Conservation (phyloP, 2,113 vertebrate species). For the Chionomys nivalis region DNA sequence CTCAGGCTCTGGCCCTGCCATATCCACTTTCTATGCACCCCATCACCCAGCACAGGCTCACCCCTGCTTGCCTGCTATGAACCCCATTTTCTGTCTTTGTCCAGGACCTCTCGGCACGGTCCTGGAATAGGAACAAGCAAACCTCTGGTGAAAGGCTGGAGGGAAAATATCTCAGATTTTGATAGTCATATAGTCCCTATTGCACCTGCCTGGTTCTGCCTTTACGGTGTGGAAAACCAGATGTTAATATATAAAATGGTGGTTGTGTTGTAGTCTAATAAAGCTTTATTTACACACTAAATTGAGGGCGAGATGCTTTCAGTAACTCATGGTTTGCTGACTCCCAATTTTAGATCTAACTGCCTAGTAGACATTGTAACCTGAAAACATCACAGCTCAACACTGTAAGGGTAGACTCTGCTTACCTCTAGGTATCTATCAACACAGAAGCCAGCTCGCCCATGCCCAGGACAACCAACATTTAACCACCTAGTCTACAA, state of each 20-base stretch:
- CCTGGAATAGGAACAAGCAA: not conserved
- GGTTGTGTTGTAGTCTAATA: not conserved
- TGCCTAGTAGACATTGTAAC: not conserved
- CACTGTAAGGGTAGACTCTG: not conserved
- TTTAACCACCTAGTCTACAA: not conserved
- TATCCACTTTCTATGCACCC: not conserved
- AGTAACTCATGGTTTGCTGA: not conserved
- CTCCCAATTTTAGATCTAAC: not conserved
- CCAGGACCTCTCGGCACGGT: not conserved
- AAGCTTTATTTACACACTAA: slow-evolving; percentile 42
- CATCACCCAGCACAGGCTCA: not conserved
- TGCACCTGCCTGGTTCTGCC: not conserved
- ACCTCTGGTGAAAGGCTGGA: not conserved
- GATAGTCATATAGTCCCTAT: not conserved
- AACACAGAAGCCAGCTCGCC: not conserved
- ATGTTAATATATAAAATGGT: not conserved
- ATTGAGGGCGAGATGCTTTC: not conserved
- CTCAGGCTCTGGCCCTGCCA: not conserved
- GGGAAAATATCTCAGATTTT: not conserved
- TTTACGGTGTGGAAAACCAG: not conserved
- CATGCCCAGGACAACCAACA: not conserved
- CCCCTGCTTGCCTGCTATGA: not conserved
- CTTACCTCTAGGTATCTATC: not conserved
- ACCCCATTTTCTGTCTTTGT: not conserved
- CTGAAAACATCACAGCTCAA: not conserved